Percentiles rank a stretch among this genome's conserved stretches.
Conservation (phyloP, 2,888 invertebrate genomes). For the Polia nebulosa region DNA sequence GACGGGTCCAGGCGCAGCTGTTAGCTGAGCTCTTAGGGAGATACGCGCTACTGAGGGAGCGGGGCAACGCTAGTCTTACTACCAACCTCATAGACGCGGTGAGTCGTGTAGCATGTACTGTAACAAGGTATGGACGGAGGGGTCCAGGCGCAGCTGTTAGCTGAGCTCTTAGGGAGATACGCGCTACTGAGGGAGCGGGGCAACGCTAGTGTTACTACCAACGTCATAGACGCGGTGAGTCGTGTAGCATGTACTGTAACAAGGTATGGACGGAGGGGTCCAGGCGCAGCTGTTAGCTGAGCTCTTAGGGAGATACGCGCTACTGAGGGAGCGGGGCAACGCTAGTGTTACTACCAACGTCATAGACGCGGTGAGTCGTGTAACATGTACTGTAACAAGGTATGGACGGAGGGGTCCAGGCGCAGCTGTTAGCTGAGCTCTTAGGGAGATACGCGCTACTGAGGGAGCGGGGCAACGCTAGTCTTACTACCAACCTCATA, state of each 20-base stretch:
- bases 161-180: conserved; percentile 98
- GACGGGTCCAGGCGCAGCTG: conserved; percentile 98
- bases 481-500: conserved; percentile 89
- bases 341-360: conserved; percentile 89
- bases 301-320: conserved; percentile 97
- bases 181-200: conserved; percentile 98
- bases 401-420: conserved; percentile 99
- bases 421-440: conserved; percentile 98
- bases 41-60: conserved; percentile 97
- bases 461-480: conserved; percentile 96
- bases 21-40: conserved; percentile 98
- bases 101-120: conserved; percentile 50
- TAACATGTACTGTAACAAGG: too few relatives aligned
- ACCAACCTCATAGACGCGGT: conserved; percentile 91
- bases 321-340: conserved; percentile 97
- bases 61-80: conserved; percentile 93
- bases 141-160: conserved; percentile 98
- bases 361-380: conserved; percentile 88
- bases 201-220: conserved; percentile 91
- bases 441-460: conserved; percentile 98
- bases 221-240: conserved; percentile 90
- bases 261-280: conserved; percentile 99
- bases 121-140: conserved; percentile 99
- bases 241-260: too few relatives aligned
- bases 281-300: conserved; percentile 99